Conservation (phyloP, 1,140 invertebrate genomes). For the Cotesia typhae region DNA sequence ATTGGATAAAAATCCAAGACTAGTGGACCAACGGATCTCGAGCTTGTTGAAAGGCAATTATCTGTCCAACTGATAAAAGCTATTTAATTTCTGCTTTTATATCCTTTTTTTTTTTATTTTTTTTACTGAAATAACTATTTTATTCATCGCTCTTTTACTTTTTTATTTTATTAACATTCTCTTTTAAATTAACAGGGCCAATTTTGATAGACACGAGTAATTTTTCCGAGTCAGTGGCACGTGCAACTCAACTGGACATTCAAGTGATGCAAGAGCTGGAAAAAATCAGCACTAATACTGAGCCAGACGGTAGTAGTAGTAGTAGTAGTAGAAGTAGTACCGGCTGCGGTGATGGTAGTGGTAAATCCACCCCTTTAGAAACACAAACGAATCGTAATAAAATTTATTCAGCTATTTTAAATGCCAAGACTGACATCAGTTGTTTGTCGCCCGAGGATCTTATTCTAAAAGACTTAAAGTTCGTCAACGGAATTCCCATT, state of each 20-base stretch:
- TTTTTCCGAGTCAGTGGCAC: constrained; percentile 70
- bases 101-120: background rate
- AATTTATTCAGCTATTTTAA: constrained; percentile 66
- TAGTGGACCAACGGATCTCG: constrained; percentile 46
- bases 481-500: constrained; percentile 68
- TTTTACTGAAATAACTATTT: background rate
- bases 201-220: constrained; percentile 80
- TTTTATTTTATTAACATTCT: background rate
- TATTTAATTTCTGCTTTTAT: background rate
- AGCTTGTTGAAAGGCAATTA: constrained; percentile 56
- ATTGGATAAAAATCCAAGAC: constrained; percentile 50
- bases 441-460: constrained; percentile 67
- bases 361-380: background rate
- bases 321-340: background rate
- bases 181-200: constrained; percentile 66
- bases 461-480: constrained; percentile 73
- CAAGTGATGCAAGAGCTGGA: constrained; percentile 66
- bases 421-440: constrained; percentile 70
- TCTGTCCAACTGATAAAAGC: background rate
- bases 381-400: constrained; percentile 42
- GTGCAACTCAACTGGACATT: constrained; percentile 71
- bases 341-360: background rate
- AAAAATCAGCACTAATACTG: constrained; percentile 31
- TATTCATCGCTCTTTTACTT: background rate
- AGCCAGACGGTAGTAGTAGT: background rate